Evolutionary conservation across 2,113 vertebrate genomes (phyloP).

Genomic region (Entelurus aequoreus): DNA sequence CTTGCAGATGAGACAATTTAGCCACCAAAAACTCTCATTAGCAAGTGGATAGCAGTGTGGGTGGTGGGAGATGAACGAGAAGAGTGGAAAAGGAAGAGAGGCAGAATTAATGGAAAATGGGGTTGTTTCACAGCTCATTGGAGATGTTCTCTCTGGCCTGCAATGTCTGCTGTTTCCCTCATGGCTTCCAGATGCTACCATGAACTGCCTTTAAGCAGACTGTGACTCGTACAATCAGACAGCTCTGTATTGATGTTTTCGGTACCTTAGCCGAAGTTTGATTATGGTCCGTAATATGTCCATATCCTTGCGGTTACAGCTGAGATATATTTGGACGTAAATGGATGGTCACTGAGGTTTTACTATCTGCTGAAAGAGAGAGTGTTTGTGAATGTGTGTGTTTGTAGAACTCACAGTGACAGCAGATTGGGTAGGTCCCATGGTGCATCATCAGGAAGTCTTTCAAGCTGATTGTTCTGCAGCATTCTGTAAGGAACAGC

Average conservation of each 20-base stretch:
- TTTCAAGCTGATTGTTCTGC: slow-evolving; percentile 88
- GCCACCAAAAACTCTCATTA: slow-evolving; percentile 64
- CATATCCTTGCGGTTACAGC: slow-evolving; percentile 47
- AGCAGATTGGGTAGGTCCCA: slow-evolving; percentile 90
- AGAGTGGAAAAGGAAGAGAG: slow-evolving; percentile 49
- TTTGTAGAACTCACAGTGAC: slow-evolving; percentile 82
- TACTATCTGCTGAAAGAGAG: slow-evolving; percentile 26
- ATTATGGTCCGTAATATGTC: slow-evolving; percentile 44
- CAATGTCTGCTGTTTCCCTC: slow-evolving; percentile 69
- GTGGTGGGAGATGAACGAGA: slow-evolving; percentile 54
- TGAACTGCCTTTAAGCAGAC: slow-evolving; percentile 42
- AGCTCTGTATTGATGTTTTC: slow-evolving; percentile 15
- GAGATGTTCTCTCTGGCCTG: slow-evolving; percentile 66
- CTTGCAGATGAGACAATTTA: slow-evolving; percentile 64
- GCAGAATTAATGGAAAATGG: slow-evolving; percentile 70
- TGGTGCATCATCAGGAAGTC: slow-evolving; percentile 82
- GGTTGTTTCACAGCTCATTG: slow-evolving; percentile 78
- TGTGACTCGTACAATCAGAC: slow-evolving; percentile 38
- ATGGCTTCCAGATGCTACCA: slow-evolving; percentile 75
- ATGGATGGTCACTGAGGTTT: slow-evolving; percentile 44
- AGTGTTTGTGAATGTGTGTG: background rate
- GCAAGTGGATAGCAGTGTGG: slow-evolving; percentile 57
- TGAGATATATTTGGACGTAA: slow-evolving; percentile 20
- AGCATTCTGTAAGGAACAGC: slow-evolving; percentile 80
- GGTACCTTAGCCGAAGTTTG: slow-evolving; percentile 12